Base-by-base conservation (phyloP, 2,888 invertebrate genomes). In the Branchellion lobata region DNA sequence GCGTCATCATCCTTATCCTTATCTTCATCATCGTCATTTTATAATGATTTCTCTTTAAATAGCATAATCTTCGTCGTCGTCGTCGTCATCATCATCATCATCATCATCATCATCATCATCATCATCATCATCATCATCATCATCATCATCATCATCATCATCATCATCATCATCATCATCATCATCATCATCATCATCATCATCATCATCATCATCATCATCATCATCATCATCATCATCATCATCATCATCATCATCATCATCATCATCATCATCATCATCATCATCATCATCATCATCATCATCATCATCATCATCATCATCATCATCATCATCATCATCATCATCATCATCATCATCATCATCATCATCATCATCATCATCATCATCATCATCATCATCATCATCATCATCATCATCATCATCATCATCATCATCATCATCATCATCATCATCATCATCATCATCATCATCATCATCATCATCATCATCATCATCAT, bases 241-340 rank as follows among this genome's bases (percentile, higher is more conserved):
- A 68, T 78, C 78, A 78, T 78, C 78, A 78, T 61, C 78, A 65
- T 61, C 78, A 78, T 33, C 78, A 78, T 78, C 68, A 78, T 68
- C 68, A 34, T 68, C 78, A 61, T 1, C 77, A 61, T 61, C 77
- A 34, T 77, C 77, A 61, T 77, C 77, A 34, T 77, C 77, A 61
- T 33, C 61, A 78, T 14, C 78, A 78, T 68, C 40, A 68, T 78
- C 78, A 78, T 78, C 78, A 78, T 61, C 78, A 65, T 61, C 78
- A 78, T 33, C 78, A 78, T 78, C 68, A 78, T 68, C 68, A 34
- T 68, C 78, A 61, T 1, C 77, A 61, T 61, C 77, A 34, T 77
- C 77, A 61, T 77, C 77, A 34, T 77, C 77, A 61, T 33, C 61
- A 78, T 68, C 40, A 68, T 78, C 78, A 78, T 78, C 78, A 78